Base-by-base conservation (phyloP, 2,113 vertebrate species). In the Oryzias melastigma region DNA sequence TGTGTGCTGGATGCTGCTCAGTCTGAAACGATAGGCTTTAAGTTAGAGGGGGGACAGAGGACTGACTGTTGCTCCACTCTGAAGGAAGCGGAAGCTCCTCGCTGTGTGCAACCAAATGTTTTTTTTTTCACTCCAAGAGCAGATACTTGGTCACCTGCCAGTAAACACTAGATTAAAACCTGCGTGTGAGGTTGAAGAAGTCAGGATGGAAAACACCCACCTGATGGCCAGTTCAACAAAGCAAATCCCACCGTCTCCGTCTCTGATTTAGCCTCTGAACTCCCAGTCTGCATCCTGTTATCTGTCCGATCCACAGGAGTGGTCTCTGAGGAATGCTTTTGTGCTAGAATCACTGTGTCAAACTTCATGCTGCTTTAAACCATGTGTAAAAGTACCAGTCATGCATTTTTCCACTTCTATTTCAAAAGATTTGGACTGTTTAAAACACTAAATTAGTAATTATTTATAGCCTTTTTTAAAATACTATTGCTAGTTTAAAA, bases 51-150 rank as follows among this genome's bases (percentile, higher is more conserved):
- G 22, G 14, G 78, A 89, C 82, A 87, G 77, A 87, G 82, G 53
- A 50, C 46, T 1, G 63, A 69, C 78, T 88, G 83, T 81, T 50
- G 12, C 18, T 14, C 12, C 58, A 51, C 40, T 66, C 73, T 55
- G 66, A 65, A 75, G 71, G 67, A 82, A 86, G 43, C 70, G 83
- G 86, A 86, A 89, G 78, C 73, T 17, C 40, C 72, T 56, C 14
- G 8, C 76, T 68, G 76, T 61, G 80, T 35, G 59, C 75, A 65
- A 52, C 42, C 65, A 59, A 41, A 47, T 74, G 51, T 61, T 53
- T 57, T 59, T 77, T 57, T 79, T 49, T 76, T 41, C 53, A 20
- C 43, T 47, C 18, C 42, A 20, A 61, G n/a, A 65, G 49, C 25
- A 61, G 44, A 71, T 50, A 49, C 65, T 63, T 48, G 5, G 18